phyloP scores from a whole-genome alignment of 2,797 vertebrate genomes.

The Sparus aurata region DNA sequence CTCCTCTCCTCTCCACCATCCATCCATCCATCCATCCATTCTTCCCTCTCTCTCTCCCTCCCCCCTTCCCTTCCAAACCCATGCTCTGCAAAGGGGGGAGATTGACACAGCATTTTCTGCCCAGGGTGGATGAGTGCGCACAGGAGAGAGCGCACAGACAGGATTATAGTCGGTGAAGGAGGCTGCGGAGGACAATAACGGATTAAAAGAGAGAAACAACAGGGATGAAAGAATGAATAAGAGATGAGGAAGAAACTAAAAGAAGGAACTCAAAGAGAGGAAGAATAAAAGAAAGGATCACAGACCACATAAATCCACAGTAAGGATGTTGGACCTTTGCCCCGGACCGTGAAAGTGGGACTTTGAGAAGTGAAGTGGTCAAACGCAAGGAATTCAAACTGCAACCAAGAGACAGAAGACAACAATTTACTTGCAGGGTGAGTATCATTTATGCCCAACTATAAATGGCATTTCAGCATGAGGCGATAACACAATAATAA shows the following conservation, averaged over 20 bases:
- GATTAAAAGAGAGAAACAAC: constrained; percentile 68
- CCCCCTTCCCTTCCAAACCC: constrained; percentile 41
- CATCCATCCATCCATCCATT: neutral
- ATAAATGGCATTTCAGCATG: neutral
- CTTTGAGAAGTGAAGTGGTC: constrained; percentile 29
- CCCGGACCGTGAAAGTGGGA: constrained; percentile 30
- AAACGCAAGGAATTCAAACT: constrained; percentile 6
- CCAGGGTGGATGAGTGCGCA: constrained; percentile 44
- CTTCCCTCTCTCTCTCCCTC: constrained; percentile 23
- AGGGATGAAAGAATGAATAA: constrained; percentile 34
- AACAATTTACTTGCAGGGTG: constrained; percentile 45
- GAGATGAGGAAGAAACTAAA: constrained; percentile 48
- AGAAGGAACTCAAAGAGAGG: constrained; percentile 24
- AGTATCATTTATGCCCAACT: constrained; percentile 36
- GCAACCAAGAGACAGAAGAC: constrained; percentile 26
- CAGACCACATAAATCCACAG: neutral
- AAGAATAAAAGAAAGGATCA: constrained; percentile 15
- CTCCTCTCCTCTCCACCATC: neutral
- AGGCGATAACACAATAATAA: neutral
- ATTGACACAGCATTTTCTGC: constrained; percentile 78
- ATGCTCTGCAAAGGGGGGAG: constrained; percentile 50
- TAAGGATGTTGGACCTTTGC: constrained; percentile 43
- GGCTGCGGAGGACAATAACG: constrained; percentile 67
- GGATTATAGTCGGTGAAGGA: constrained; percentile 78
- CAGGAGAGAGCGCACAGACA: constrained; percentile 54